Base-by-base conservation (phyloP, 2,797 vertebrate species). In the Odontamblyopus lacepedii region DNA sequence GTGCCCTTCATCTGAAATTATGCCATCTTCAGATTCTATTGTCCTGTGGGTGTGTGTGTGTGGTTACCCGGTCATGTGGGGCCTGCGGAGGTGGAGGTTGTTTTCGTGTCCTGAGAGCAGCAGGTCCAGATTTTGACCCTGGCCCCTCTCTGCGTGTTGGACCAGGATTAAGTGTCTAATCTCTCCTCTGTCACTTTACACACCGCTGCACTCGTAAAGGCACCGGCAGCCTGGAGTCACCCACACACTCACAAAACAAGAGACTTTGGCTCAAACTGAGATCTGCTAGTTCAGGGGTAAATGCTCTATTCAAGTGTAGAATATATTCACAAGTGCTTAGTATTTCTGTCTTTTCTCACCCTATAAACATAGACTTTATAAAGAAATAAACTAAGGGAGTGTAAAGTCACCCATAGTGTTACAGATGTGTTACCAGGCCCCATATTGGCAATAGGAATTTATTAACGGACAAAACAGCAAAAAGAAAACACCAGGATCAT, bases 171-270 rank as follows among this genome's bases (percentile, higher is more conserved):
- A 88, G 92, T 88, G 90, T 84, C 89, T 94, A 94, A 94, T 94
- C 94, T 93, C 92, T 91, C 90, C 80, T 87, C 86, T 94, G 94
- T 94, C 94, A 92, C 92, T 93, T 94, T 91, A 94, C 92, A 92
- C 93, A 89, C 89, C 73, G 80, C 83, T 89, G 89, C 92, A 94
- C 92, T 87, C 80, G 85, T 82, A 78, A 84, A 76, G 79, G 78
- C 80, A 74, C 73, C 72, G 82, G 69, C 70, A 86, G 90, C 89
- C 89, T 90, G 86, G 75, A 78, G 67, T 66, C 72, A 75, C 71
- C 67, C 70, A 65, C 44, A 48, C 57, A 29, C 70, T 29, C 67
- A 35, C 35, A 68, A 7, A 27, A 13, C 77, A 73, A 59, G 71
- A 27, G 59, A 26, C 64, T 62, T 38, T 32, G 41, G 60, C 41